phyloP scores from a whole-genome alignment of 2,888 invertebrate genomes.

The Patella depressa region DNA sequence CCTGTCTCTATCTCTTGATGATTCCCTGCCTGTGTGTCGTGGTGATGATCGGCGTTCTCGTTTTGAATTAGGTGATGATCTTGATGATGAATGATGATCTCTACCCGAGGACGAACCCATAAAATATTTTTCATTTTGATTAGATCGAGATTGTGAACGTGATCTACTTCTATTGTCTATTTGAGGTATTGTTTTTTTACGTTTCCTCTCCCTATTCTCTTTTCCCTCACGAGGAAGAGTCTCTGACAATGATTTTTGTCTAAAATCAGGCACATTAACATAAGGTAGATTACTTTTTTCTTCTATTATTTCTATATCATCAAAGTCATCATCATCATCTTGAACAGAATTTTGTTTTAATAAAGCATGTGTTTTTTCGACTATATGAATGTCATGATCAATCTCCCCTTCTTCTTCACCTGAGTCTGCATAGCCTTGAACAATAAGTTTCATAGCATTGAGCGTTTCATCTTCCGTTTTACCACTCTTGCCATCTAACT shows the following conservation, averaged over 20 bases:
- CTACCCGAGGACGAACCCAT: background rate
- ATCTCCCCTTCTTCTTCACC: constrained; percentile 70
- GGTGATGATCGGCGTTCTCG: background rate
- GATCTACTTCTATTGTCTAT: constrained; percentile 8
- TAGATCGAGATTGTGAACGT: background rate
- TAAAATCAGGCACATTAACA: background rate
- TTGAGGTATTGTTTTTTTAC: constrained; percentile 3
- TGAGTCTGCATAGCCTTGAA: constrained; percentile 63
- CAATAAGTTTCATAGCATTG: constrained; percentile 60
- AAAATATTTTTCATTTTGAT: background rate
- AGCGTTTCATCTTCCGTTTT: constrained; percentile 33
- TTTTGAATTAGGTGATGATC: background rate
- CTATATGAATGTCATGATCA: constrained; percentile 50
- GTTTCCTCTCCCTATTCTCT: constrained; percentile 1
- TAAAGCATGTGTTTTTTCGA: background rate
- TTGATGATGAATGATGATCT: background rate
- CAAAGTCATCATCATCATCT: constrained; percentile 20
- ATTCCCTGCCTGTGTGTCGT: constrained; percentile 18
- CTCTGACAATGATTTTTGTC: no score
- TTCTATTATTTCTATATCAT: constrained; percentile 30
- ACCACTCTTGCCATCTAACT: constrained; percentile 21
- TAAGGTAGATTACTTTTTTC: constrained; percentile 16
- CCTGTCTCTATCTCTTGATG: constrained; percentile 23
- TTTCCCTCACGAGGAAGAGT: background rate
- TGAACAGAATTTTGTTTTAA: background rate